A percentile compares a stretch with the other conserved stretches of the same genome.
phyloP scores from a whole-genome alignment of 2,113 vertebrate genomes.

The Neogale vison region DNA sequence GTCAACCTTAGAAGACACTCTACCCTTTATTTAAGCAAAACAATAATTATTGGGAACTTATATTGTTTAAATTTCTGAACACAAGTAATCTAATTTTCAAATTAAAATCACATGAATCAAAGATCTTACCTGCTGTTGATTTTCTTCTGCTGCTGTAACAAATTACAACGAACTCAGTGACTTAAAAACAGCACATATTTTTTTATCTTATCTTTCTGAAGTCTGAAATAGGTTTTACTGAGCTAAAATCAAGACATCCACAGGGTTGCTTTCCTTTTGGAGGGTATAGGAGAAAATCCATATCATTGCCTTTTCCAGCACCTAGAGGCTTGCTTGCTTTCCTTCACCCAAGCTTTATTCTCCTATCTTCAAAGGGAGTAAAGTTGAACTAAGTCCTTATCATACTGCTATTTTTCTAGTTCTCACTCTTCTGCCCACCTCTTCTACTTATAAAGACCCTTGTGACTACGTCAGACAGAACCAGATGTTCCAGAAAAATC shows the following conservation, averaged over 20 bases:
- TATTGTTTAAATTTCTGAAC: neutral
- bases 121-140: neutral
- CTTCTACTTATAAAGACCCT: neutral
- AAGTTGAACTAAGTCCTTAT: neutral
- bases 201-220: neutral
- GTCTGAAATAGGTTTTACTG: neutral
- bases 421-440: neutral
- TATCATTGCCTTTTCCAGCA: neutral
- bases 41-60: neutral
- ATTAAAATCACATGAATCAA: neutral
- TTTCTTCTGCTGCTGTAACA: neutral
- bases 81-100: neutral
- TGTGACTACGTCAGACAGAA: rapidly evolving
- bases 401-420: neutral
- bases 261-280: neutral
- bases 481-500: neutral
- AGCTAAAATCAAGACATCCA: neutral
- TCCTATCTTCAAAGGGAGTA: neutral
- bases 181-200: neutral
- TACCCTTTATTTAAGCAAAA: neutral
- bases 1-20: neutral
- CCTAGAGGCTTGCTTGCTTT: neutral
- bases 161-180: neutral
- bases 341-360: neutral
- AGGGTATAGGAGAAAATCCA: neutral